A percentile compares a stretch with the other conserved stretches of the same genome.
These are phyloP conservation scores for Corvus moneduloides DNA, from an alignment of 2,113 vertebrate genomes.

Conservation along the genomic window DNA sequence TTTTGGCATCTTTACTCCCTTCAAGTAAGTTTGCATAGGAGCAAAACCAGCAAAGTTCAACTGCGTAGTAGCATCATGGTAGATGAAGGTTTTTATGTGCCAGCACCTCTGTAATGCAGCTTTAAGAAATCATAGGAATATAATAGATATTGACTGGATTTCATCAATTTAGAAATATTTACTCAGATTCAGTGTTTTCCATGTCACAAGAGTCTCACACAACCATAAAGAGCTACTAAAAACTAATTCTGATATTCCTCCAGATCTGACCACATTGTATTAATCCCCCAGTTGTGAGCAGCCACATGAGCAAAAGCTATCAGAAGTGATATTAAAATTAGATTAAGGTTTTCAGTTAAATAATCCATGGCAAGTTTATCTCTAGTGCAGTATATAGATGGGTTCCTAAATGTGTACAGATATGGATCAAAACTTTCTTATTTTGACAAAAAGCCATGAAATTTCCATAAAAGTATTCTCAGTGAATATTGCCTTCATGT, in stretches of 20 bases:
- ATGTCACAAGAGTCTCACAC: background rate
- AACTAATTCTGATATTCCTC: background rate
- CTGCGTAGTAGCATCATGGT: background rate
- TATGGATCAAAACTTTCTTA: background rate
- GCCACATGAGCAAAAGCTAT: background rate
- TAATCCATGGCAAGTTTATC: background rate
- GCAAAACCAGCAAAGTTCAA: background rate
- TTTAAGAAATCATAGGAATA: background rate
- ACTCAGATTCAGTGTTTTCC: background rate
- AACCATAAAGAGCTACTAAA: background rate
- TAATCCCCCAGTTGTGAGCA: background rate
- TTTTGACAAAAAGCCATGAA: background rate
- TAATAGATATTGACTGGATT: background rate
- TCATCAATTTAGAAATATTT: background rate
- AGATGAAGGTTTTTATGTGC: background rate
- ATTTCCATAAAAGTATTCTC: background rate
- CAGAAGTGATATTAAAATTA: background rate
- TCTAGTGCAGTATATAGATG: background rate
- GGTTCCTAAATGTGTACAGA: background rate
- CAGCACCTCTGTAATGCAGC: background rate
- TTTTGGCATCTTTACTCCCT: background rate
- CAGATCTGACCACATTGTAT: background rate
- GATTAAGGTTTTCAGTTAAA: background rate
- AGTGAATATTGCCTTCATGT: background rate
- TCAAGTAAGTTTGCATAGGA: background rate